Base-by-base conservation (phyloP, 2,888 invertebrate species). In the Augochlorella aurata region DNA sequence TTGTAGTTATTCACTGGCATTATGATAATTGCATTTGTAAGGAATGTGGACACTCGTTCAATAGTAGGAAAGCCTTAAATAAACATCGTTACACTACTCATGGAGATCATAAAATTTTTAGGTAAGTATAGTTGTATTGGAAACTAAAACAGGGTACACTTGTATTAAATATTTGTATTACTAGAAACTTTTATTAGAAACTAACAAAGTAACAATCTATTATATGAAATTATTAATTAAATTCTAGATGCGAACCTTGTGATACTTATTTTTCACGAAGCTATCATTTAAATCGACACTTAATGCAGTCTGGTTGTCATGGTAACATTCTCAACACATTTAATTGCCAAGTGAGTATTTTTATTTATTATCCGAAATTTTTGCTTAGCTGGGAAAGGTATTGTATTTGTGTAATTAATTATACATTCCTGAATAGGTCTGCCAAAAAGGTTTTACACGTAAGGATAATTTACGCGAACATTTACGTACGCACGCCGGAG, bases 391-490 rank as follows among this genome's bases (percentile, higher is more conserved):
- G 67, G 63, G 66, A 14, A 21, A 61, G 58, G 1, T n/a, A 69
- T 4, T 54, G 16, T 4, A 0, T 38, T 54, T 44, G 14, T 69
- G 16, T 7, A 8, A 24, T 24, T 58, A 24, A 58, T 58, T 7
- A 38, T 47, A 58, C 69, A 14, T 82, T 61, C 72, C 68, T 66
- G 86, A 90, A 85, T 86, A 95, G 96, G 93, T 94, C 29, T 95
- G 95, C 83, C 94, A 94, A 3, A 94, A 94, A 87, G 91, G 94
- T 69, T 95, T 95, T 88, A 95, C 96, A 38, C 95, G 97, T 82
- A 97, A 96, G 89, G 97, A 97, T 90, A 97, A 97, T 92, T 93
- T 97, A 74, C 95, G 96, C 2, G 96, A 96, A 80, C 97, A 97
- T 94, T 93, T 97, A 49, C 94, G 96, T 78, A 95, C 95, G 24